phyloP scores from a whole-genome alignment of 2,888 invertebrate species.

The Parnassius apollo region DNA sequence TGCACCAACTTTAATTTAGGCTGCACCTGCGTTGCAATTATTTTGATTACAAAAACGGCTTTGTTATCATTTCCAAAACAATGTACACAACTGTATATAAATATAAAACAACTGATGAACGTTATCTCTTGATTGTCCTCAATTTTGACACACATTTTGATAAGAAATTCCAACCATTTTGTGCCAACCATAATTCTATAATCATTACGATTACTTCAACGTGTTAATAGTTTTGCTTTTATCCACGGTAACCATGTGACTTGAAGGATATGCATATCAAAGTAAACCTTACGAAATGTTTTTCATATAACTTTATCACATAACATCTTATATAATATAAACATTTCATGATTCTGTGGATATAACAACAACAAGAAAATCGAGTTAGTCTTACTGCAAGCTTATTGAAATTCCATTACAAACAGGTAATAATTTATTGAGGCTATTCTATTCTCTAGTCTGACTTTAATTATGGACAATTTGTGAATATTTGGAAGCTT shows the following conservation, averaged over 20 bases:
- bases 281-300: no score
- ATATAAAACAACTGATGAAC: conserved; percentile 20
- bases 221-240: neutral
- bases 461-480: no score
- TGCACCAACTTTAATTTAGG: conserved; percentile 25
- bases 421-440: no score
- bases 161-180: conserved; percentile 14
- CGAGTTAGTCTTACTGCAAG: no score
- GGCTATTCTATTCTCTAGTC: no score
- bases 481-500: no score
- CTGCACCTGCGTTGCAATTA: conserved; percentile 30
- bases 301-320: no score
- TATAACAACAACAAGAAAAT: no score
- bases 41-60: conserved; percentile 51
- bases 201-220: neutral
- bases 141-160: conserved; percentile 13
- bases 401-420: no score
- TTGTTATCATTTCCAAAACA: conserved; percentile 44
- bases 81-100: conserved; percentile 27
- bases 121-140: conserved; percentile 21
- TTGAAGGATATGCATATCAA: neutral
- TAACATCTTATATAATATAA: no score
- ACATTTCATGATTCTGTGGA: no score
- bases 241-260: neutral
- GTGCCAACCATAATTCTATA: neutral